Base-by-base conservation (phyloP, 2,113 vertebrate species). In the Halichoeres trimaculatus region DNA sequence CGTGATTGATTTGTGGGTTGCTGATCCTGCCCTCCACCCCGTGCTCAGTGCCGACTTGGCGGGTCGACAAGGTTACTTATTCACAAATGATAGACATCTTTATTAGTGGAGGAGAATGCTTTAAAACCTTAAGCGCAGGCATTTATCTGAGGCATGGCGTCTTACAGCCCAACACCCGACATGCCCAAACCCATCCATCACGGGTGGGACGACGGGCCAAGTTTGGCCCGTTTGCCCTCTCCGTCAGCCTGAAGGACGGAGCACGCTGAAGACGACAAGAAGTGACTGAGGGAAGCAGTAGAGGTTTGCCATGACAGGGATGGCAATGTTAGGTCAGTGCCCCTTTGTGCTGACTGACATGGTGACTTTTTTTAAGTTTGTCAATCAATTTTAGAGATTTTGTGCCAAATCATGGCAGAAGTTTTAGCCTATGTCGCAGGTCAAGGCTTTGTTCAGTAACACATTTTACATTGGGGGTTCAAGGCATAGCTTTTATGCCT, bases 31-130 rank as follows among this genome's bases (percentile, higher is more conserved):
- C 74, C 57, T 65, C 77, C 83, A 68, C 80, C 80, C 30, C 59
- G 61, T 81, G 78, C 84, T 73, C 68, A 20, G 41, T 8, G 45
- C 74, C 2, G 72, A 63, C 85, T 82, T 52, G 76, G 72, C 35
- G 30, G 84, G 84, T 80, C 70, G 75, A 73, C 71, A 73, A 79
- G 85, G 85, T 93, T 91, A 89, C 89, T 90, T 91, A 86, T 92
- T 90, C 75, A 61, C 72, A 70, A 62, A 74, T 87, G 90, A 92
- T 92, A 88, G 89, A 89, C 89, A 90, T 93, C 91, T 93, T 92
- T 91, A 93, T 90, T 87, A 83, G 81, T 23, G 68, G 75, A 57
- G 65, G 77, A 70, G 75, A 83, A 80, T 74, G 79, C 80, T 85
- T 90, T 83, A 85, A 90, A 87, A 85, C 80, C 52, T 89, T 81